A percentile compares a stretch with the other conserved stretches of the same genome.
Conservation (phyloP, 92 coral and sea anemone species). For the Ricordea florida region DNA sequence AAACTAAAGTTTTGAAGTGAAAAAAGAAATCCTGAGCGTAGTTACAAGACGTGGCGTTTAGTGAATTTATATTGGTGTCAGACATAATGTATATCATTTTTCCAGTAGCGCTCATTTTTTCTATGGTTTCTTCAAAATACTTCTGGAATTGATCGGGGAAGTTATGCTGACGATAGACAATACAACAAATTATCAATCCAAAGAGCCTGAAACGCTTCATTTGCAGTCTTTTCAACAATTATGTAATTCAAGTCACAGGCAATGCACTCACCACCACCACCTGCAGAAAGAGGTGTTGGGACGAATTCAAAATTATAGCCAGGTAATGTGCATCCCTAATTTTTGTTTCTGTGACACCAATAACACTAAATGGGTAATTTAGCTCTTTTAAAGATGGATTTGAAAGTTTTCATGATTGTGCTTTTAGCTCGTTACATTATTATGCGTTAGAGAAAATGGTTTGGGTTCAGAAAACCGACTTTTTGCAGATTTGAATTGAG, state of each 20-base stretch:
- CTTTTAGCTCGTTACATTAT: conserved; percentile 7
- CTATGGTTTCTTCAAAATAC: conserved; percentile 46
- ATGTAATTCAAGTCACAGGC: conserved; percentile 6
- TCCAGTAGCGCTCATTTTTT: conserved; percentile 24
- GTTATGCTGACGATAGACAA: conserved; percentile 55
- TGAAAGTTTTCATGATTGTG: conserved; percentile 32
- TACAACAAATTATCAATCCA: conserved; percentile 51
- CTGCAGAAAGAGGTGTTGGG: conserved; percentile 56
- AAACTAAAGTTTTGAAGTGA: conserved; percentile 27
- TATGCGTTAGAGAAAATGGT: neutral
- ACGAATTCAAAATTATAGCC: conserved; percentile 57
- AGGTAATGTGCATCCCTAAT: conserved; percentile 7
- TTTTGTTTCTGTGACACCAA: conserved; percentile 40
- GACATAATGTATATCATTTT: conserved; percentile 37
- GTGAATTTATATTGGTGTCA: conserved; percentile 51
- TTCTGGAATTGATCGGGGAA: conserved; percentile 23
- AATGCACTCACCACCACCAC: conserved; percentile 53
- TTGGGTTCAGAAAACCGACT: neutral
- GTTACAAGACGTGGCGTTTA: no score
- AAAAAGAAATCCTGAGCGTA: conserved; percentile 21
- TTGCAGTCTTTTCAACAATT: conserved; percentile 42
- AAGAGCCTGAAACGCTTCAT: conserved; percentile 65
- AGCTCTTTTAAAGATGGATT: conserved; percentile 40
- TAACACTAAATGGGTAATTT: conserved; percentile 6
- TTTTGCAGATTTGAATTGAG: conserved; percentile 1